phyloP scores from a whole-genome alignment of 1,140 invertebrate genomes.

The Diabrotica virgifera region DNA sequence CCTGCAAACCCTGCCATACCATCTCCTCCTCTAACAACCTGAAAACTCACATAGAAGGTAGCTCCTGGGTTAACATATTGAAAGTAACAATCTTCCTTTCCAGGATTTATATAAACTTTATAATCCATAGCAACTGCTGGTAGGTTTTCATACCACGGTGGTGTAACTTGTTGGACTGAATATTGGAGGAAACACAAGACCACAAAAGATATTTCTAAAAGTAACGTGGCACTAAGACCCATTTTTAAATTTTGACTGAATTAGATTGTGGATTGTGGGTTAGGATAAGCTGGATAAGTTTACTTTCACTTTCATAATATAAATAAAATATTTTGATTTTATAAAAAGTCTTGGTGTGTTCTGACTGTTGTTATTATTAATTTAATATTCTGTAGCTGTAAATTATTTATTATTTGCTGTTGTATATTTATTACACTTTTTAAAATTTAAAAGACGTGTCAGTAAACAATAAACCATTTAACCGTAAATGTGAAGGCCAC shows the following conservation, averaged over 20 bases:
- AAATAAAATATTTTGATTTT: background rate
- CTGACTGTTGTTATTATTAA: no score
- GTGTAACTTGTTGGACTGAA: constrained; percentile 22
- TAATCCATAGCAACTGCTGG: constrained; percentile 93
- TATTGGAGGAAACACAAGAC: constrained; percentile 6
- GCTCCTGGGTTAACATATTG: constrained; percentile 88
- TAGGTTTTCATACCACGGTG: constrained; percentile 74
- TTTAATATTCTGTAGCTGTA: no score
- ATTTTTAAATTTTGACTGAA: background rate
- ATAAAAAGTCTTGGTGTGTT: no score
- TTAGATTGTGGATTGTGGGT: background rate
- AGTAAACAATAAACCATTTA: no score
- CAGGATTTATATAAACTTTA: constrained; percentile 89
- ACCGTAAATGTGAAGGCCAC: no score
- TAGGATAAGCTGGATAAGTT: background rate
- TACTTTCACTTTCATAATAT: constrained; percentile 9
- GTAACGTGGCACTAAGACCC: constrained; percentile 4
- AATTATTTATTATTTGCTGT: no score
- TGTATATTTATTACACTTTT: no score
- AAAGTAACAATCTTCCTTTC: constrained; percentile 93
- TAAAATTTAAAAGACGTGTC: no score
- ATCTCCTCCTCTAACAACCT: constrained; percentile 86
- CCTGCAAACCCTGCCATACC: constrained; percentile 84
- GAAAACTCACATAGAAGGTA: constrained; percentile 91
- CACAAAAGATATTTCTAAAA: constrained; percentile 6